Evolutionary conservation across 2,888 invertebrate genomes (phyloP).

Genomic region (Ellobium chinense): DNA sequence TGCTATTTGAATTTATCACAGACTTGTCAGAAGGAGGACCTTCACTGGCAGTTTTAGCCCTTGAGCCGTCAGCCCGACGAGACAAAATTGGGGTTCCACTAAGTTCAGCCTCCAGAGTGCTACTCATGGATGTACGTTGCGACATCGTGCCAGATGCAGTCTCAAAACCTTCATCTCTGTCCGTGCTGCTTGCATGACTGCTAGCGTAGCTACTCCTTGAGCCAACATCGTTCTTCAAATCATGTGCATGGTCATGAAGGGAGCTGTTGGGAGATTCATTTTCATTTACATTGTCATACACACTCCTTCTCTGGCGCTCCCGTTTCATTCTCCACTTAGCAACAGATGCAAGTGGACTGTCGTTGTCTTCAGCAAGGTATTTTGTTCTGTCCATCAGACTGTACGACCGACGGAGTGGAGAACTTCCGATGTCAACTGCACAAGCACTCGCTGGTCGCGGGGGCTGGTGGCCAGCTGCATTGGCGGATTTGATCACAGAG

Average conservation of each 20-base stretch:
- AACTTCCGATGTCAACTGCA: background rate
- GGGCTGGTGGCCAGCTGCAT: background rate
- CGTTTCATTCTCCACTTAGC: conserved; percentile 68
- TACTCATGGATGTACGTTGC: conserved; percentile 76
- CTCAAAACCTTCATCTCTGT: conserved; percentile 77
- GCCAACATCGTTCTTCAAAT: conserved; percentile 66
- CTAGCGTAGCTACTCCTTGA: conserved; percentile 69
- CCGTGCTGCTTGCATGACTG: conserved; percentile 70
- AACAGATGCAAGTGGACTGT: conserved; percentile 63
- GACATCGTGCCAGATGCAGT: conserved; percentile 73
- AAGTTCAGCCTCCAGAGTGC: conserved; percentile 73
- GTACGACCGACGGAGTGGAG: conserved; percentile 44
- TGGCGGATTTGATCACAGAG: background rate
- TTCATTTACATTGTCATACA: conserved; percentile 69
- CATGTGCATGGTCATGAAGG: conserved; percentile 40
- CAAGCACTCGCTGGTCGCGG: background rate
- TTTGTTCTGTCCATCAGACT: conserved; percentile 49
- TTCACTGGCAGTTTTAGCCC: conserved; percentile 6
- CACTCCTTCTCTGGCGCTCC: conserved; percentile 57
- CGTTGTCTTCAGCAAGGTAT: conserved; percentile 59
- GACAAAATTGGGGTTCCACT: conserved; percentile 54
- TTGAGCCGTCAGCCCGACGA: conserved; percentile 52
- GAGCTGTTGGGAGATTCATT: background rate
- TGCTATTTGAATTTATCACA: conserved; percentile 26
- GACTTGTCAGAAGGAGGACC: conserved; percentile 15